Percentiles rank a stretch among this genome's conserved stretches.
Evolutionary conservation across 2,113 vertebrate genomes (phyloP).

Genomic region (Dermatemys mawii): DNA sequence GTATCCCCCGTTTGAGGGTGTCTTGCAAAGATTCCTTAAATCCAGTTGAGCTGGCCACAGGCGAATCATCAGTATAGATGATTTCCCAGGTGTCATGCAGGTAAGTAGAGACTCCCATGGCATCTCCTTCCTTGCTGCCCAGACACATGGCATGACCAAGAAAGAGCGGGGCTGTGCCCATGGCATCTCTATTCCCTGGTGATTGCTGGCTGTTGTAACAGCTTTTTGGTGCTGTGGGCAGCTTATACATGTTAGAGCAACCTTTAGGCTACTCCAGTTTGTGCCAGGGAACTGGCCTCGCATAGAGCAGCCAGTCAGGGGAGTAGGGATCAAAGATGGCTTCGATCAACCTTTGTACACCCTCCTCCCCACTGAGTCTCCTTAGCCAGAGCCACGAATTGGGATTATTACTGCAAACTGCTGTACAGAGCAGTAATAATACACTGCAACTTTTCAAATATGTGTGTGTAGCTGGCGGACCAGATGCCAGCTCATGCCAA

Average conservation of each 20-base stretch:
- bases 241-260: background rate
- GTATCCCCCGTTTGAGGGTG: background rate
- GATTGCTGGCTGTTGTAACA: background rate
- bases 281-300: background rate
- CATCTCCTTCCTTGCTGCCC: background rate
- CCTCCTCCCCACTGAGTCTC: background rate
- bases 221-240: background rate
- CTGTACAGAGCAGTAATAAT: background rate
- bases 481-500: background rate
- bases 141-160: background rate
- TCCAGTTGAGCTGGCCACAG: background rate
- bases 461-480: background rate
- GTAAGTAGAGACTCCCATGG: accelerated
- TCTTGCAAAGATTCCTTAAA: background rate
- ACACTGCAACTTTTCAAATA: background rate
- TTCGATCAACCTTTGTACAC: background rate
- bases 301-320: background rate
- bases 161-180: background rate
- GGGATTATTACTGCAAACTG: background rate
- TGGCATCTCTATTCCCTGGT: background rate
- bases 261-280: background rate
- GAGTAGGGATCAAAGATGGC: background rate
- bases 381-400: background rate
- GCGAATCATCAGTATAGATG: background rate
- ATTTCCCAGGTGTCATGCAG: background rate